phyloP scores from a whole-genome alignment of 2,888 invertebrate species.

The Eurytoma adleriae region DNA sequence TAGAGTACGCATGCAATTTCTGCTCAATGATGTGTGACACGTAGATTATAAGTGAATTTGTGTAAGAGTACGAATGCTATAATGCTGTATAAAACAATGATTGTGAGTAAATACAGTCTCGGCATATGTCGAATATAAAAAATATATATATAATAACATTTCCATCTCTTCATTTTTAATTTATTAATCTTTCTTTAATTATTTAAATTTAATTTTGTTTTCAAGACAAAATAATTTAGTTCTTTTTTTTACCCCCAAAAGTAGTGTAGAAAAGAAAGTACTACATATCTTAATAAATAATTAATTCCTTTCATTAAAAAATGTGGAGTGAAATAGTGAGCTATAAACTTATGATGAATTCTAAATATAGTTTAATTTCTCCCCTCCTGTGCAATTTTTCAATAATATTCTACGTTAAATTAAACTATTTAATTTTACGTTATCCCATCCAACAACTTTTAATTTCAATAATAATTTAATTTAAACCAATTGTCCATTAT shows the following conservation, averaged over 20 bases:
- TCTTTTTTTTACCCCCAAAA: too few relatives aligned
- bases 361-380: too few relatives aligned
- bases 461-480: background rate
- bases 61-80: slow-evolving; percentile 11
- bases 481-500: too few relatives aligned
- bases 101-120: slow-evolving; percentile 48
- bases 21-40: slow-evolving; percentile 13
- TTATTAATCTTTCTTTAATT: too few relatives aligned
- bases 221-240: background rate
- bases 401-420: background rate
- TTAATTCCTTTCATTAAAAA: too few relatives aligned
- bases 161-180: too few relatives aligned
- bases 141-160: too few relatives aligned
- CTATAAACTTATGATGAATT: too few relatives aligned
- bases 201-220: too few relatives aligned
- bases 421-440: background rate
- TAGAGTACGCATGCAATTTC: slow-evolving; percentile 23
- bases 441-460: background rate
- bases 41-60: slow-evolving; percentile 9
- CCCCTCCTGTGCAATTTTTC: background rate
- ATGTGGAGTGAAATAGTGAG: too few relatives aligned
- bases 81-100: slow-evolving; percentile 48
- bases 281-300: too few relatives aligned
- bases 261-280: too few relatives aligned
- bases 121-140: slow-evolving; percentile 29